Percentiles rank a stretch among this genome's conserved stretches.
These are phyloP conservation scores for Oenanthe oenanthe DNA, from an alignment of 2,113 vertebrate species.

Conservation along the genomic window DNA sequence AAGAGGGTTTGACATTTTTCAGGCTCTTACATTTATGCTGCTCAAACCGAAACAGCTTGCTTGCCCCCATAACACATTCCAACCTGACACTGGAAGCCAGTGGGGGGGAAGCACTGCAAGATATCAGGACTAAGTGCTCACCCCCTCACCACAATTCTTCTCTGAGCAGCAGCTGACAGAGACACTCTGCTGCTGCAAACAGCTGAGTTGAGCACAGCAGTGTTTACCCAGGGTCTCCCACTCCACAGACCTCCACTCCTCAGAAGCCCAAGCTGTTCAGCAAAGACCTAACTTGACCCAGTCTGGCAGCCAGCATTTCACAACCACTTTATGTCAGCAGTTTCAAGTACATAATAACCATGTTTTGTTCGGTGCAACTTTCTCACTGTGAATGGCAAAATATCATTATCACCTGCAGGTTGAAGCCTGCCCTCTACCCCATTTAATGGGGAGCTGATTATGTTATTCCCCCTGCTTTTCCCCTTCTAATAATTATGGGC, in stretches of 20 bases:
- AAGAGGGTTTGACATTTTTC: background rate
- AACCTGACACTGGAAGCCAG: accelerated
- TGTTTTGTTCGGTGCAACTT: constrained; percentile 52
- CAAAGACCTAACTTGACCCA: constrained; percentile 65
- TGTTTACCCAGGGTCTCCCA: constrained; percentile 26
- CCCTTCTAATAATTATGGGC: background rate
- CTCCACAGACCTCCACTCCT: background rate
- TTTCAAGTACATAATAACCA: constrained; percentile 57
- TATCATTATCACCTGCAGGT: constrained; percentile 67
- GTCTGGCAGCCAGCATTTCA: constrained; percentile 60
- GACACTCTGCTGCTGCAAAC: background rate
- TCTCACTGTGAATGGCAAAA: constrained; percentile 54
- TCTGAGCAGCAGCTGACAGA: background rate
- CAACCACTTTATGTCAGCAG: constrained; percentile 61
- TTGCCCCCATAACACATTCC: background rate
- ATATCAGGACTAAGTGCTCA: background rate
- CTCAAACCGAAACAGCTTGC: background rate
- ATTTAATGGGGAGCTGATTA: constrained; percentile 37
- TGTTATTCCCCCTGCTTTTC: background rate
- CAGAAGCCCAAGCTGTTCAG: constrained; percentile 36
- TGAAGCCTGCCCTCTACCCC: constrained; percentile 58
- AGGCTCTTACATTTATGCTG: background rate
- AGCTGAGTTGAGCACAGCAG: background rate
- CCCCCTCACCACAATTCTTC: background rate
- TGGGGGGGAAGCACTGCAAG: background rate